A percentile compares a stretch with the other conserved stretches of the same genome.
phyloP scores from a whole-genome alignment of 2,797 vertebrate species.

The Glossophaga mutica region DNA sequence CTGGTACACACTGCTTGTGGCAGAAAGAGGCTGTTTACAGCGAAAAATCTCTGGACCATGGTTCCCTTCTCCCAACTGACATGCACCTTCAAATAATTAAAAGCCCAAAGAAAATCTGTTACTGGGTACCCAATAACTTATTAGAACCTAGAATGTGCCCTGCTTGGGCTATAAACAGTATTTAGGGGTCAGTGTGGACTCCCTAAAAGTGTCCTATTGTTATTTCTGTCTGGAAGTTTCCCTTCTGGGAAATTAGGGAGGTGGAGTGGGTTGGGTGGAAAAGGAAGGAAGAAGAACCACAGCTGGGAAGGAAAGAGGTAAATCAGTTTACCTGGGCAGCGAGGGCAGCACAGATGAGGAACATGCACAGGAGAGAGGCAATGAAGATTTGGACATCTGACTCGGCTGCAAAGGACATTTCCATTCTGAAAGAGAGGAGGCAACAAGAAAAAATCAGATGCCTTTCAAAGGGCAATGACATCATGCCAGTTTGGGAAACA shows the following conservation, averaged over 20 bases:
- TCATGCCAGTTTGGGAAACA: conserved; percentile 47
- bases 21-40: conserved; percentile 58
- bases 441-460: neutral
- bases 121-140: conserved; percentile 39
- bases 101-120: conserved; percentile 60
- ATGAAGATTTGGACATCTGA: conserved; percentile 85
- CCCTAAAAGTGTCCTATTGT: conserved; percentile 59
- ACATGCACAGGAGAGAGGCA: conserved; percentile 84
- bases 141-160: conserved; percentile 52
- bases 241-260: conserved; percentile 33
- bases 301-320: neutral
- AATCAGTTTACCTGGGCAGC: conserved; percentile 84
- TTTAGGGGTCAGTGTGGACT: conserved; percentile 53
- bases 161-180: conserved; percentile 46
- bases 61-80: neutral
- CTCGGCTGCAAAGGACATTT: conserved; percentile 86
- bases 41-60: conserved; percentile 45
- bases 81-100: conserved; percentile 53
- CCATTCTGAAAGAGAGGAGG: conserved; percentile 81
- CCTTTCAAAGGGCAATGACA: conserved; percentile 60
- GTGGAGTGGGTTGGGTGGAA: neutral
- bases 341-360: conserved; percentile 86
- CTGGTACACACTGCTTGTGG: conserved; percentile 1
- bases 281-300: neutral
- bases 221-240: conserved; percentile 61